Conservation (phyloP, 2,113 vertebrate genomes). For the Copsychus sechellarum region DNA sequence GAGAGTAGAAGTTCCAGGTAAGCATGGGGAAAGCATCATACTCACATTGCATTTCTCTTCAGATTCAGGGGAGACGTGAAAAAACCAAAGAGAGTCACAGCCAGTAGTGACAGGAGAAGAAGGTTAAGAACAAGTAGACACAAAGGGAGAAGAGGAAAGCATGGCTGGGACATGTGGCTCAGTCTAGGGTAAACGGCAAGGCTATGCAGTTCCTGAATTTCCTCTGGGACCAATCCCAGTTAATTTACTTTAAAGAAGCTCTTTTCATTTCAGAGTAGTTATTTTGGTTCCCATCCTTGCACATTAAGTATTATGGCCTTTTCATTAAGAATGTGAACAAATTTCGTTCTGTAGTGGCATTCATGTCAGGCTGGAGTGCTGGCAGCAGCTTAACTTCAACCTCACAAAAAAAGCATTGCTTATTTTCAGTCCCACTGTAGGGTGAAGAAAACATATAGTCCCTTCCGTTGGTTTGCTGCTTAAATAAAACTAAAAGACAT, state of each 20-base stretch:
- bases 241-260: not conserved
- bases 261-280: not conserved
- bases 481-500: not conserved
- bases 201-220: not conserved
- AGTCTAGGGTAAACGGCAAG: not conserved
- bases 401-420: not conserved
- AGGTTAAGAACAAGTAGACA: not conserved
- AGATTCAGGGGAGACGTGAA: not conserved
- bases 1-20: not conserved
- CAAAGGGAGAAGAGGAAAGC: not conserved
- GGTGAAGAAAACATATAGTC: not conserved
- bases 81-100: not conserved
- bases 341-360: not conserved
- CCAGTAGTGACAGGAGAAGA: not conserved
- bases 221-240: not conserved
- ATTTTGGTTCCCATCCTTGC: not conserved
- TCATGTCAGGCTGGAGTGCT: not conserved
- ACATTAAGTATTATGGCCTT: not conserved
- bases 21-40: not conserved
- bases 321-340: not conserved
- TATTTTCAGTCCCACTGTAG: not conserved
- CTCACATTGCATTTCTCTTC: not conserved
- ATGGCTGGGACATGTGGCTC: not conserved
- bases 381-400: not conserved
- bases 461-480: not conserved